Evolutionary conservation across 2,888 invertebrate genomes (phyloP).

Genomic region (Iphiclides podalirius): DNA sequence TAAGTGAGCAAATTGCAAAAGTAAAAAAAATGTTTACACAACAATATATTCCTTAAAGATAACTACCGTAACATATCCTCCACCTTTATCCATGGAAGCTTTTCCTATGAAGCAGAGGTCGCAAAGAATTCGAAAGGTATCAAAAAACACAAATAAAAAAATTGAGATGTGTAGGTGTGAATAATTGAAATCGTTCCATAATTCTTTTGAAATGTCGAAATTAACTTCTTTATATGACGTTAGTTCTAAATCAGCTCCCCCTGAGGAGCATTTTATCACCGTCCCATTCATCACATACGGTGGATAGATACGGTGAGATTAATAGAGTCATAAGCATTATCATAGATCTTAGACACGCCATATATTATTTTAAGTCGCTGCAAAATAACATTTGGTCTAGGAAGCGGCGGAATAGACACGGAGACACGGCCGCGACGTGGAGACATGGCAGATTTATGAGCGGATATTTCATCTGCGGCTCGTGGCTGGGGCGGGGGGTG

Average conservation of each 20-base stretch:
- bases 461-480: constrained; percentile 54
- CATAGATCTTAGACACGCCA: constrained; percentile 7
- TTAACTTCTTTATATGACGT: neutral
- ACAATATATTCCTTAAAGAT: no score
- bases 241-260: neutral
- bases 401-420: constrained; percentile 32
- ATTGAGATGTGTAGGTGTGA: no score
- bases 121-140: no score
- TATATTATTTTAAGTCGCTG: constrained; percentile 5
- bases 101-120: no score
- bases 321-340: constrained; percentile 14
- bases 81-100: no score
- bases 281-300: neutral
- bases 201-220: neutral
- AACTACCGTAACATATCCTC: no score
- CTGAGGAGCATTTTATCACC: no score
- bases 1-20: no score
- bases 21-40: no score
- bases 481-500: constrained; percentile 16
- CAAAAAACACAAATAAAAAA: no score
- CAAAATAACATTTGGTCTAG: constrained; percentile 13
- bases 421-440: constrained; percentile 34
- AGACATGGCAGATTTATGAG: constrained; percentile 62
- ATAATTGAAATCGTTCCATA: no score
- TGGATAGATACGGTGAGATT: neutral